A percentile compares a stretch with the other conserved stretches of the same genome.
phyloP scores from a whole-genome alignment of 1,140 invertebrate genomes.

The Aphelenchoides besseyi region DNA sequence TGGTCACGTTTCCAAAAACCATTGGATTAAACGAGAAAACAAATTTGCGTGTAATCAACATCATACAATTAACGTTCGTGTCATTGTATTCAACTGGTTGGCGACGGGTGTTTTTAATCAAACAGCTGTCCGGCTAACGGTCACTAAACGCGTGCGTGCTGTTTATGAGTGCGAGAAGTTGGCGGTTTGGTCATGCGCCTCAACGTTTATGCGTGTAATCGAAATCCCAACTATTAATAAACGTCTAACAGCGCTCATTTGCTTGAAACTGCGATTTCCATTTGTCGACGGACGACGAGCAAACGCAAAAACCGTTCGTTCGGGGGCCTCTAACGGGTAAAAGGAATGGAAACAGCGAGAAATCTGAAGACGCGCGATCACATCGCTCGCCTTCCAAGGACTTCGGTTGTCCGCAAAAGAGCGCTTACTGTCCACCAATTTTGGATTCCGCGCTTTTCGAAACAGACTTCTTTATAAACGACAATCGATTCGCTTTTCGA shows the following conservation, averaged over 20 bases:
- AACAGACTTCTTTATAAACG: background rate
- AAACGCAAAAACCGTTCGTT: too few relatives aligned
- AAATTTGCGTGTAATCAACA: conserved; percentile 4
- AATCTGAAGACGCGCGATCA: background rate
- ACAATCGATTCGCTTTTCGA: background rate
- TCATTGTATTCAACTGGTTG: background rate
- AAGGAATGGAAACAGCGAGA: background rate
- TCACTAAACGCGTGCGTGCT: background rate
- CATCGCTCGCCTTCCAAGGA: background rate
- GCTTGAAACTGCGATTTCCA: too few relatives aligned
- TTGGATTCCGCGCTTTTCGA: background rate
- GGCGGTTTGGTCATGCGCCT: too few relatives aligned
- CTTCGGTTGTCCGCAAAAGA: background rate
- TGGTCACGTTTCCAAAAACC: too few relatives aligned
- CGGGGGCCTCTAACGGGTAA: too few relatives aligned
- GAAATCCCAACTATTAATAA: too few relatives aligned
- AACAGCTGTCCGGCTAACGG: background rate
- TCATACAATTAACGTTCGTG: too few relatives aligned
- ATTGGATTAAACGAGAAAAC: background rate
- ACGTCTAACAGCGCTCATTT: too few relatives aligned
- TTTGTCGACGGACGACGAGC: too few relatives aligned
- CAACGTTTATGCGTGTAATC: too few relatives aligned
- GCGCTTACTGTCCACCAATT: too few relatives aligned
- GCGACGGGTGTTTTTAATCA: background rate
- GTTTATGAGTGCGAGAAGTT: too few relatives aligned